Base-by-base conservation (phyloP, 2,797 vertebrate species). In the Sparidentex hasta region DNA sequence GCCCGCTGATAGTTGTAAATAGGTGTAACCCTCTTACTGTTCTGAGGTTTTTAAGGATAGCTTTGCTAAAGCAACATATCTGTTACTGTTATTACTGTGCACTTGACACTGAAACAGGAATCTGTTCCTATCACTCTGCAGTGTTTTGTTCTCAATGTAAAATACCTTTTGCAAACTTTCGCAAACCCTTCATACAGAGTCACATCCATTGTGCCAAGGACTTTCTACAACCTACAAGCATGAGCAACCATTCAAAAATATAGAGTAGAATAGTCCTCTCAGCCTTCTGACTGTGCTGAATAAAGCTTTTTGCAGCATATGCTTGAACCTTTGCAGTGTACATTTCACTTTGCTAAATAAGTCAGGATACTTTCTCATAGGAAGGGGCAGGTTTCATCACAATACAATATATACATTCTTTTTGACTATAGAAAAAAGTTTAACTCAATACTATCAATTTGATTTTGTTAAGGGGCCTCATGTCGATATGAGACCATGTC, bases 331-430 rank as follows among this genome's bases (percentile, higher is more conserved):
- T 33, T 57, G 27, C 1, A 5, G 11, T 33, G 17, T 43, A 47
- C 9, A 52, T 65, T 21, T 66, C 64, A 57, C 33, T 55, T 43
- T 51, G 65, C 38, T 62, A 3, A 48, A 67, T 9, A 43, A 56
- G 48, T 44, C 41, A 47, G 7, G 11, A 7, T 4, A 17, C 12
- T 25, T 56, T 8, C 55, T 33, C 21, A 16, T 21, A 9, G 33
- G 8, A 8, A 38, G 8, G 33, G 6, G 8, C 7, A 9, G 33
- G 33, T 38, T 38, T 38, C 33, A 38, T 38, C 33, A 8, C 33
- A 38, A 38, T 38, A 38, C 33, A 38, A 38, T 38, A 38, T 38
- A 9, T 38, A 38, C 7, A 38, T 38, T 38, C 7, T 38, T 33
- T 38, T 9, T 38, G 33, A 38, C 33, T 9, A 38, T 38, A 38